Evolutionary conservation across 1,140 invertebrate genomes (phyloP), one percentile per base, ranked within the genome.

Genomic region (Akabosia matsudoensis): DNA sequence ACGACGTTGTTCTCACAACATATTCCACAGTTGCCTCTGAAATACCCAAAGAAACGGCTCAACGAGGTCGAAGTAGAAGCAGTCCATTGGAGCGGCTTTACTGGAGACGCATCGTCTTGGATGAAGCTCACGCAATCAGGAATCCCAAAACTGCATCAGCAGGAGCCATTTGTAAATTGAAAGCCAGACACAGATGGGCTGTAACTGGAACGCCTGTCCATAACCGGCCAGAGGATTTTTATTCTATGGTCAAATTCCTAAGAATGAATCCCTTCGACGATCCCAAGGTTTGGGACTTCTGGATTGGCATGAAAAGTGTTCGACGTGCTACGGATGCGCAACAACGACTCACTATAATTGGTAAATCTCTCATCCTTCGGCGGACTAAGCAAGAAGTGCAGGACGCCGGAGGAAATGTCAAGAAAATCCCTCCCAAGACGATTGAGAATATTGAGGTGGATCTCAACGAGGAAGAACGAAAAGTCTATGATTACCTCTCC

Each of bases 151-250:
- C 91, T 22, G 85, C 90, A 73, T 91, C 90, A 0, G 91, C 92
- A 0, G 81, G 88, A 80, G 90, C 92, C 0, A 91, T 92, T 0
- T 92, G 89, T 83, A 83, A 84, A 16, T 83, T 98, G 1, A 79
- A 81, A 0, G 89, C 87, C 0, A 85, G 83, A 61, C 87, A 88
- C 33, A 88, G 93, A 54, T 98, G 95, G 95, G 91, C 90, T 0
- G 86, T 98, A 0, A 97, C 96, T 7, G 97, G 97, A 14, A 99
- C 97, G 0, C 96, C 96, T 0, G 91, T 99, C 72, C 96, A 98
- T 80, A 98, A 99, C 84, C 92, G 95, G 84, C 91, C 96, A 82
- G 83, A 92, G 51, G 95, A 98, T 86, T 87, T 97, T 24, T 72
- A 37, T 26, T 72, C 70, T 26, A n/a, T 72, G 2, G 70, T 72